A percentile compares a stretch with the other conserved stretches of the same genome.
Conservation (phyloP, 2,113 vertebrate species). For the Campylorhamphus procurvoides region DNA sequence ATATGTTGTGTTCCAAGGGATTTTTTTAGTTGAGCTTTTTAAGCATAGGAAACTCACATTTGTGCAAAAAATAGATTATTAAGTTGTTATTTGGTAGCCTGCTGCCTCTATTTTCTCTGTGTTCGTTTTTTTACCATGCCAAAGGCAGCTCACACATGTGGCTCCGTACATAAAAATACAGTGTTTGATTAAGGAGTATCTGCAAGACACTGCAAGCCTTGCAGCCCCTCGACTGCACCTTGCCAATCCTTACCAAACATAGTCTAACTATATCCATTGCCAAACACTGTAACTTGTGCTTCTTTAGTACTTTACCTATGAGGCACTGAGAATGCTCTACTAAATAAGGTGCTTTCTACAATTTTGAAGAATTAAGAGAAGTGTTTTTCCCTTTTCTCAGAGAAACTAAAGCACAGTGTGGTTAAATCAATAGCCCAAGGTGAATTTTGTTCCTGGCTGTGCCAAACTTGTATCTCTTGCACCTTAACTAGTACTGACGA, state of each 20-base stretch:
- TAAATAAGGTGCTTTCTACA: fast-evolving
- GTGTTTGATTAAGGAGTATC: neutral
- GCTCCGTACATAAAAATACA: neutral
- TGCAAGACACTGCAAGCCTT: neutral
- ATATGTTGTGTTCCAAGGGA: neutral
- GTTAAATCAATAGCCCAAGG: neutral
- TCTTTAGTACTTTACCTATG: neutral
- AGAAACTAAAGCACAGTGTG: neutral
- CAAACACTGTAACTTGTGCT: neutral
- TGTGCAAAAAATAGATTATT: neutral
- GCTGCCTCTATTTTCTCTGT: neutral
- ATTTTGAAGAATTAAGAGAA: neutral
- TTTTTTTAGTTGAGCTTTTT: neutral
- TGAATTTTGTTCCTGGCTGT: neutral
- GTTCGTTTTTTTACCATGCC: neutral
- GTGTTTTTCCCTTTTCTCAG: neutral
- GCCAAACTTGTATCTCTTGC: neutral
- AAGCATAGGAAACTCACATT: neutral
- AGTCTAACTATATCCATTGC: neutral
- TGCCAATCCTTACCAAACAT: neutral
- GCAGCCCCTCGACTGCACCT: neutral
- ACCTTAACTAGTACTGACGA: no score
- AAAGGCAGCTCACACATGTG: neutral
- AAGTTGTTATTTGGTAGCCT: neutral
- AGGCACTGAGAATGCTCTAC: neutral